Base-by-base conservation (phyloP, 2,113 vertebrate species). In the Meriones unguiculatus region DNA sequence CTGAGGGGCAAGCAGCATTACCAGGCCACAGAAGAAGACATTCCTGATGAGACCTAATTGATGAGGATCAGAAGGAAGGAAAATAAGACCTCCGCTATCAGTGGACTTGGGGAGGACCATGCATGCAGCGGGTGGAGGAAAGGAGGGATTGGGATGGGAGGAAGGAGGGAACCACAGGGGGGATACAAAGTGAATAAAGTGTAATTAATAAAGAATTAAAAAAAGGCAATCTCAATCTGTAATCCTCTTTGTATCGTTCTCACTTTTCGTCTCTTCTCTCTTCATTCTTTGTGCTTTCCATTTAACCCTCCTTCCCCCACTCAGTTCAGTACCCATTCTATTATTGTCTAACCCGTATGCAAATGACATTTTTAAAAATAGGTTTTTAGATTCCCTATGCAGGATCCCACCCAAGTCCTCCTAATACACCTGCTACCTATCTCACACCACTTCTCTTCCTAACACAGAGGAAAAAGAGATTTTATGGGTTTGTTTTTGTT, bases 281-380 rank as follows among this genome's bases (percentile, higher is more conserved):
- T 81, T 86, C 7, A 57, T 69, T 78, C 54, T 93, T 76, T 30
- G 46, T 80, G 7, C 91, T 94, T 88, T 67, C 65, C 7, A 73
- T 35, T 73, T 86, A 70, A 87, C 13, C 57, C 17, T 87, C 69
- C 52, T 24, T 76, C 12, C 5, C 30, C 5, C 7, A 17, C 14
- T 97, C 30, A n/a, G 17, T 86, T 92, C 67, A 78, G 41, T 89
- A 65, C 14, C 28, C 81, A 84, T 50, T 89, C 22, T 73, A 30
- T 62, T 92, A 75, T 30, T 89, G 54, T 73, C 73, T 35, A 70
- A 28, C 4, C 10, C 46, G 81, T 54, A 59, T 38, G 84, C 24
- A 91, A 86, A 32, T 30, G 73, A 12, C 2, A 38, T 24, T 88
- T 93, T 77, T 67, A 17, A 86, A 86, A 86, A 65, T 95, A 96